Evolutionary conservation across 2,888 invertebrate species (phyloP).

Genomic region (Muschampia plurimacula): DNA sequence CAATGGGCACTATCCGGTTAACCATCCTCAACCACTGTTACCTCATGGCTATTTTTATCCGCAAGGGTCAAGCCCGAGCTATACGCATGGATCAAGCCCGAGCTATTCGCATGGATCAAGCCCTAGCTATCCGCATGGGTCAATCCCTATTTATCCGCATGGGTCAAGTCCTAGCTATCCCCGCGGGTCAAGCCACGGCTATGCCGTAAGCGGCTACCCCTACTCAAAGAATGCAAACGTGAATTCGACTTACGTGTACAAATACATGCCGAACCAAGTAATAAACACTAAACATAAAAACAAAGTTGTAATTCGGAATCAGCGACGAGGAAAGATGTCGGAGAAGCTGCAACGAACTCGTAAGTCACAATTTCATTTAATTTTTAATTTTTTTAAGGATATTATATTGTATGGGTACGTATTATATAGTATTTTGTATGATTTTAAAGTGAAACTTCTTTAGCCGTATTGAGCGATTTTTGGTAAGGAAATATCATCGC

Average conservation of each 20-base stretch:
- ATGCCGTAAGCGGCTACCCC: constrained; percentile 30
- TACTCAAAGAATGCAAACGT: constrained; percentile 50
- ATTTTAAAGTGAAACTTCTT: too few species aligned
- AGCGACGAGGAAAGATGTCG: constrained; percentile 53
- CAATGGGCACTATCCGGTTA: constrained; percentile 24
- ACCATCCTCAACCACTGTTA: constrained; percentile 3
- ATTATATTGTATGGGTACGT: too few species aligned
- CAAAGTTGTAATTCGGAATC: constrained; percentile 67
- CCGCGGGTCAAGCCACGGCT: background rate
- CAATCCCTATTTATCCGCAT: too few species aligned
- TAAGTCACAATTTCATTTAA: constrained; percentile 48
- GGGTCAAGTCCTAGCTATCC: constrained; percentile 13
- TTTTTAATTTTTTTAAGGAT: too few species aligned
- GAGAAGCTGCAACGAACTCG: constrained; percentile 57
- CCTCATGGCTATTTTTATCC: constrained; percentile 29
- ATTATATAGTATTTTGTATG: too few species aligned
- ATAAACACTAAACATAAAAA: constrained; percentile 65
- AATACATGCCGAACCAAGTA: constrained; percentile 66
- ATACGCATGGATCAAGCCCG: background rate
- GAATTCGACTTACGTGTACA: constrained; percentile 53
- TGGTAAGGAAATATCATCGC: too few species aligned
- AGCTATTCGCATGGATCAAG: constrained; percentile 24
- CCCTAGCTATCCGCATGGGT: too few species aligned
- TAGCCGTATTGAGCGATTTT: too few species aligned
- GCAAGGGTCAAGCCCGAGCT: constrained; percentile 13